Base-by-base conservation (phyloP, 2,888 invertebrate species). In the Lithophane ornitopus region DNA sequence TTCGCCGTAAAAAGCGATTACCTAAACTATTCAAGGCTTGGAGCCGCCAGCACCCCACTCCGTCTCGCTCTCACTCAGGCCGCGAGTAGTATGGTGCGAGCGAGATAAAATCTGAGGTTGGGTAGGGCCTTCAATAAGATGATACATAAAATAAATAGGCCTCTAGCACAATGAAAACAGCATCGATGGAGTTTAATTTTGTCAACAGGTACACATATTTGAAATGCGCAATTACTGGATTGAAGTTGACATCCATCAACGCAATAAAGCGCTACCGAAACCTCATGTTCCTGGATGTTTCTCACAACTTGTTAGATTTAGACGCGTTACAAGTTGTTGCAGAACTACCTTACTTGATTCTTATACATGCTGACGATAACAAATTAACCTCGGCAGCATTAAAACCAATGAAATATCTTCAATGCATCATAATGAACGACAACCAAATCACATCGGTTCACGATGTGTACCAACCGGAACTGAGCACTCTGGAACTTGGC, bases 351-450 rank as follows among this genome's bases (percentile, higher is more conserved):
- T 97, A 94, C 87, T 90, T 97, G 73, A 89, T 97, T 1, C 93
- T 97, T 39, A 92, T 98, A 26, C 97, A 97, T 62, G 97, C 97
- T 0, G 97, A 97, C 82, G 91, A 95, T 26, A 98, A 98, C 88
- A 82, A 90, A 11, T 86, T 97, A 0, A 89, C 91, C 16, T 97
- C 97, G 0, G 96, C 95, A 0, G 95, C 92, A 28, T 91, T 97
- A 63, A 94, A 94, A 14, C 93, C 92, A 72, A 96, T 97, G 94
- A 95, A 95, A 71, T 97, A 97, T 84, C 94, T 97, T n/a, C 97
- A 97, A 96, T 97, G 97, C 0, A 91, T 97, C 11, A 95, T 97
- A 44, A 85, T 97, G 84, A 97, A 97, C 82, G 85, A 94, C 69
- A 97, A 97, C 85, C 87, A 92, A n/a, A 94, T 97, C 63, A 91